Percentiles rank a stretch among this genome's conserved stretches.
These are phyloP conservation scores for Archilochus colubris DNA, from an alignment of 2,113 vertebrate genomes.

Conservation along the genomic window DNA sequence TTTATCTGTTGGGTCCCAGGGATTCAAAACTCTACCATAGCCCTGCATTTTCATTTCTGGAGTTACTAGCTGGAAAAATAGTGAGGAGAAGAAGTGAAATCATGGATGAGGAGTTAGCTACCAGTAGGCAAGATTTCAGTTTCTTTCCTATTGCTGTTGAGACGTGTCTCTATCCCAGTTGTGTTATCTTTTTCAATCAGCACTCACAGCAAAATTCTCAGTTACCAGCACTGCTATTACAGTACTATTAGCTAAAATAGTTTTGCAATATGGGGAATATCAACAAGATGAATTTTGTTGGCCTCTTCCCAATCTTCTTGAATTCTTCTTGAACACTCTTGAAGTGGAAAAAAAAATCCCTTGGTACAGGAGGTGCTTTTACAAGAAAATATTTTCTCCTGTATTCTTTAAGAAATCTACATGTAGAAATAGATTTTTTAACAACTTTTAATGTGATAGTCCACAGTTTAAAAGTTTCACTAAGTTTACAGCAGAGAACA, in stretches of 20 bases:
- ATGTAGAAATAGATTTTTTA: neutral
- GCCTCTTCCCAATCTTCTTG: neutral
- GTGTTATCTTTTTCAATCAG: neutral
- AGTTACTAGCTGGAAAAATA: neutral
- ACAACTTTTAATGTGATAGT: neutral
- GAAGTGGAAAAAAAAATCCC: neutral
- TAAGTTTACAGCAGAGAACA: neutral
- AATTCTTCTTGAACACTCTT: neutral
- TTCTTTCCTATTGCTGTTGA: neutral
- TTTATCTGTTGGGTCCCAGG: neutral
- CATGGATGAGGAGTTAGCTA: neutral
- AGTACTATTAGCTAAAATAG: neutral
- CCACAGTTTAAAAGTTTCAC: neutral
- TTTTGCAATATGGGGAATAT: slow-evolving; percentile 44
- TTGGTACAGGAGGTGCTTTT: neutral
- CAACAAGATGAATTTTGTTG: neutral
- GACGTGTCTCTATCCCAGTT: neutral
- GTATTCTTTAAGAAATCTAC: neutral
- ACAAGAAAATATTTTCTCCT: neutral
- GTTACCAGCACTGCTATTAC: slow-evolving; percentile 44
- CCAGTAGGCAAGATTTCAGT: neutral
- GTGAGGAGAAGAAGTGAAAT: neutral
- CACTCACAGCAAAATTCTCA: neutral
- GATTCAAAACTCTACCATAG: neutral
- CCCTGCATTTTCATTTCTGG: neutral